phyloP scores from a whole-genome alignment of 2,113 vertebrate genomes.

The Gallinago jamesoni region DNA sequence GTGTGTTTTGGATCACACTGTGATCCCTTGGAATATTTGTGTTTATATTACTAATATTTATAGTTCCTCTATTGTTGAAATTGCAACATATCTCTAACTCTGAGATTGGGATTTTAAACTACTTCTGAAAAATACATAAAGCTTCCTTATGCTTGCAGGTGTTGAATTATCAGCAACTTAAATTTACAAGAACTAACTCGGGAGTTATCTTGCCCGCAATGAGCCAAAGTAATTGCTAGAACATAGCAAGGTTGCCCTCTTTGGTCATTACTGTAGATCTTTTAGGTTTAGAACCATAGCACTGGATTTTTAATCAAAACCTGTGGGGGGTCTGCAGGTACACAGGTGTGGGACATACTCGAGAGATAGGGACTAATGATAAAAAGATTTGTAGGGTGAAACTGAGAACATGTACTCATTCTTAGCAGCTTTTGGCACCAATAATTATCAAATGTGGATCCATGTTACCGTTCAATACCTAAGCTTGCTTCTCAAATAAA shows the following conservation, averaged over 20 bases:
- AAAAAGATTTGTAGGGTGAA: background rate
- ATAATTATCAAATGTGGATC: background rate
- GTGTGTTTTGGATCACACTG: background rate
- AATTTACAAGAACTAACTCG: background rate
- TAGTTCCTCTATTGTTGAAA: background rate
- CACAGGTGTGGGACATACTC: background rate
- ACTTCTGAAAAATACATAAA: background rate
- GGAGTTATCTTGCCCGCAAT: background rate
- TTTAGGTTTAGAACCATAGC: background rate
- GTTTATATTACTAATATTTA: background rate
- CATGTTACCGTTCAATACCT: background rate
- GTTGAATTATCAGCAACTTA: background rate
- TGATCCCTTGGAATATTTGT: background rate
- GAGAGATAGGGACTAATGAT: background rate
- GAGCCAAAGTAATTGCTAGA: background rate
- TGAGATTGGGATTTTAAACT: background rate
- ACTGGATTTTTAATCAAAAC: background rate
- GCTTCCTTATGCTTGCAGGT: background rate
- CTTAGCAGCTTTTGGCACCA: background rate
- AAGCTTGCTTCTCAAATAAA: background rate
- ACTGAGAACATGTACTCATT: background rate
- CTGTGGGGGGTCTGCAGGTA: background rate
- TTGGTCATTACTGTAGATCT: background rate
- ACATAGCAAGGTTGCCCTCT: background rate
- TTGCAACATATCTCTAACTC: background rate